Conservation (phyloP, 1,140 invertebrate species). For the Cotesia chilonis region DNA sequence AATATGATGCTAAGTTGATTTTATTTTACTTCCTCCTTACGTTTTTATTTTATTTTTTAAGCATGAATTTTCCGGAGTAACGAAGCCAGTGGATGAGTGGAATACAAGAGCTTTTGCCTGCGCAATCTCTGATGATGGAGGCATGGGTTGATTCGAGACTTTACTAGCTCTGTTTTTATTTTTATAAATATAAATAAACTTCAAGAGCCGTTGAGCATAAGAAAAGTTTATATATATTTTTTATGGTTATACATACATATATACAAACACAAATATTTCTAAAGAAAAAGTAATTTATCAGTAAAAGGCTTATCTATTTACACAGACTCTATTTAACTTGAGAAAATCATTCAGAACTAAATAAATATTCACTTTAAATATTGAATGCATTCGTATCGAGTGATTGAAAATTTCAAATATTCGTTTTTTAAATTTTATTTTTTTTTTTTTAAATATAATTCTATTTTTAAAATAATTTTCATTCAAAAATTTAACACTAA, state of each 20-base stretch:
- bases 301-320: neutral
- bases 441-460: too few species aligned
- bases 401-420: too few species aligned
- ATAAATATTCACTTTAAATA: constrained; percentile 1
- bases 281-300: constrained; percentile 19
- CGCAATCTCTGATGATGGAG: neutral
- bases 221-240: neutral
- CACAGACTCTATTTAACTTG: neutral
- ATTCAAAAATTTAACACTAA: too few species aligned
- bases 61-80: constrained; percentile 16
- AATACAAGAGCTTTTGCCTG: constrained; percentile 11
- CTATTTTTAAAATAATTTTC: too few species aligned
- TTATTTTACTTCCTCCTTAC: neutral
- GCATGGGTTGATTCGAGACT: constrained; percentile 13
- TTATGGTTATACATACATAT: neutral
- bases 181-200: neutral
- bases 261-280: neutral
- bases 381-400: neutral
- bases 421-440: too few species aligned
- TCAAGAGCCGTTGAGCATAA: neutral
- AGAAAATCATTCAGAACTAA: neutral
- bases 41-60: constrained; percentile 1
- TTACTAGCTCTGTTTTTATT: neutral
- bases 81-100: constrained; percentile 11
- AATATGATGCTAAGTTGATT: neutral